Evolutionary conservation across 2,113 vertebrate species (phyloP).

Genomic region (Bambusicola thoracicus): DNA sequence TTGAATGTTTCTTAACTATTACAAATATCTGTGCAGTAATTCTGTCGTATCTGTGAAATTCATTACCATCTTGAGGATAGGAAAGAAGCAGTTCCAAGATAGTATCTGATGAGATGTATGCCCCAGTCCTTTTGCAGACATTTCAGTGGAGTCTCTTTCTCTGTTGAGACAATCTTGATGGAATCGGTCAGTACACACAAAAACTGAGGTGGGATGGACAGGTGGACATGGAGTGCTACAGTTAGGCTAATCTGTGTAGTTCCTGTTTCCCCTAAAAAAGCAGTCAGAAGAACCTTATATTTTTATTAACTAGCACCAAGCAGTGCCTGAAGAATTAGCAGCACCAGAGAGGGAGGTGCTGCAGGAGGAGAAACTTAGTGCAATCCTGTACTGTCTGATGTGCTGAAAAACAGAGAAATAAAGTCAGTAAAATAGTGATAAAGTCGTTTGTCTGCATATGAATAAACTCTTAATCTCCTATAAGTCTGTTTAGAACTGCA

Average conservation of each 20-base stretch:
- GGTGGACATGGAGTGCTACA: background rate
- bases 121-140: background rate
- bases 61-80: background rate
- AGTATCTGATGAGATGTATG: background rate
- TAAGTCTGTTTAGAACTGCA: background rate
- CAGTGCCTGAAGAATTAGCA: background rate
- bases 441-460: conserved; percentile 30
- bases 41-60: background rate
- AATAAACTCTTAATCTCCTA: background rate
- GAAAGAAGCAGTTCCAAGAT: background rate
- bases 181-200: background rate
- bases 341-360: background rate
- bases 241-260: too few relatives aligned
- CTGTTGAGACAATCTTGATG: background rate
- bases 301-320: background rate
- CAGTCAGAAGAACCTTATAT: background rate
- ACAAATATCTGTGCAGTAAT: background rate
- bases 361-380: background rate
- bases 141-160: background rate
- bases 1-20: background rate
- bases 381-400: background rate
- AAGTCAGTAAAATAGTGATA: background rate
- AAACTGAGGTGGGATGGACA: background rate
- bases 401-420: conserved; percentile 26
- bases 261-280: background rate